phyloP scores from a whole-genome alignment of 2,888 invertebrate genomes.

The Sinhomidia bicolor region DNA sequence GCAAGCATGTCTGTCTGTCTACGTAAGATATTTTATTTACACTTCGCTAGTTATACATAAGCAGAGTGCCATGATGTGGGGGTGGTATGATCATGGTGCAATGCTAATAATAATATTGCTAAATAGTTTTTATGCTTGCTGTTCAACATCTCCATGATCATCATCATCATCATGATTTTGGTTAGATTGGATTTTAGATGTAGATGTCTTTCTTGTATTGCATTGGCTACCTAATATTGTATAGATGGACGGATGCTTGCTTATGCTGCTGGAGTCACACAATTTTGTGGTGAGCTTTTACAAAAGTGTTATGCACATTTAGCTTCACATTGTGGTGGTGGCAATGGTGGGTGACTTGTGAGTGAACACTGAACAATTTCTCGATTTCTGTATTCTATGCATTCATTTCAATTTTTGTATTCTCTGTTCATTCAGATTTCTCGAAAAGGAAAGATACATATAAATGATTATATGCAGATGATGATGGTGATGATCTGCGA shows the following conservation, averaged over 20 bases:
- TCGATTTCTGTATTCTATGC: background rate
- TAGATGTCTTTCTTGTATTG: too few relatives aligned
- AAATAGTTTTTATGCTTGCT: background rate
- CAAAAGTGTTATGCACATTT: too few relatives aligned
- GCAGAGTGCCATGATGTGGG: background rate
- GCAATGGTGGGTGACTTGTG: background rate
- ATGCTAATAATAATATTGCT: too few relatives aligned
- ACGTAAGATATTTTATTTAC: too few relatives aligned
- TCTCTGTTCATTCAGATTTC: conserved; percentile 1
- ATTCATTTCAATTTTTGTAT: background rate
- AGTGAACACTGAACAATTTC: background rate
- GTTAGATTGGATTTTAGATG: background rate
- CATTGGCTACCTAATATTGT: too few relatives aligned
- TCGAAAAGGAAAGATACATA: background rate
- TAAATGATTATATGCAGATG: background rate
- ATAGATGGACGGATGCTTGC: too few relatives aligned
- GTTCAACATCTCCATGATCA: background rate
- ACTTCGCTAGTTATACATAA: too few relatives aligned
- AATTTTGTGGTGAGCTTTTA: too few relatives aligned
- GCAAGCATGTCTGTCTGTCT: too few relatives aligned
- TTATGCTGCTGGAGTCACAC: too few relatives aligned
- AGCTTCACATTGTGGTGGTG: too few relatives aligned
- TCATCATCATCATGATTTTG: background rate
- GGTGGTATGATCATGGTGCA: too few relatives aligned
- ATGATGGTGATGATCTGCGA: background rate